Evolutionary conservation across 2,888 invertebrate genomes (phyloP).

Genomic region (Ophion ellenae): DNA sequence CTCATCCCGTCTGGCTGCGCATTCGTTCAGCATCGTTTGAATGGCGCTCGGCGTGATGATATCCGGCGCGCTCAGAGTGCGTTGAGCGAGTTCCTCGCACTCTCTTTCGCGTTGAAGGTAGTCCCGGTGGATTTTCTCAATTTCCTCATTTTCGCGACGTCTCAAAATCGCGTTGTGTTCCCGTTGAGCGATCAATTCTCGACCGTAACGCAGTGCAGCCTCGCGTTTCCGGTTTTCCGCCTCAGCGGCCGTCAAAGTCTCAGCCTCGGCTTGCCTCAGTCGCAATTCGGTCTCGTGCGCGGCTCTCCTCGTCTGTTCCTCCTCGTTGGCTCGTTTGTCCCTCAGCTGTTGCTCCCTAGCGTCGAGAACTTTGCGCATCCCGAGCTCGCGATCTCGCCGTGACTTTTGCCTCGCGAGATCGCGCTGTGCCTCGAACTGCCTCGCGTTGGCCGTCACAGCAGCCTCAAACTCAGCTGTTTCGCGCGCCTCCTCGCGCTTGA

Average conservation of each 20-base stretch:
- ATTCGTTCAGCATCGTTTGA: constrained; percentile 71
- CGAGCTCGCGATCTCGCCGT: constrained; percentile 67
- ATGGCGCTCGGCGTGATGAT: constrained; percentile 75
- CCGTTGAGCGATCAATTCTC: constrained; percentile 72
- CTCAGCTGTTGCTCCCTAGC: constrained; percentile 72
- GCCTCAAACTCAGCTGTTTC: constrained; percentile 71
- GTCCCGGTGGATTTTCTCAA: constrained; percentile 47
- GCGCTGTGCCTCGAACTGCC: constrained; percentile 64
- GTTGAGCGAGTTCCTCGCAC: constrained; percentile 69
- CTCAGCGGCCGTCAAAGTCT: constrained; percentile 64
- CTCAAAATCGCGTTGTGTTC: constrained; percentile 58
- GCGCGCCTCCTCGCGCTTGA: constrained; percentile 69
- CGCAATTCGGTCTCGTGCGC: constrained; percentile 66
- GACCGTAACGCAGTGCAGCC: constrained; percentile 69
- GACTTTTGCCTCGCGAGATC: constrained; percentile 65
- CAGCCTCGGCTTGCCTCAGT: constrained; percentile 68
- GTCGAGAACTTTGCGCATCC: constrained; percentile 68
- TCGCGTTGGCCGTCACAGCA: constrained; percentile 66
- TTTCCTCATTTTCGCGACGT: constrained; percentile 68
- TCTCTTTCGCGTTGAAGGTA: constrained; percentile 69
- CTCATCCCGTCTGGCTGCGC: constrained; percentile 65
- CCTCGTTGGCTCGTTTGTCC: constrained; percentile 62
- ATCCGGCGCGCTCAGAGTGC: constrained; percentile 73
- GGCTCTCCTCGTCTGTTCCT: constrained; percentile 55
- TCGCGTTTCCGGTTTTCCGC: constrained; percentile 60